These are phyloP conservation scores for Papilio machaon DNA, from an alignment of 1,140 invertebrate species.

Conservation along the genomic window DNA sequence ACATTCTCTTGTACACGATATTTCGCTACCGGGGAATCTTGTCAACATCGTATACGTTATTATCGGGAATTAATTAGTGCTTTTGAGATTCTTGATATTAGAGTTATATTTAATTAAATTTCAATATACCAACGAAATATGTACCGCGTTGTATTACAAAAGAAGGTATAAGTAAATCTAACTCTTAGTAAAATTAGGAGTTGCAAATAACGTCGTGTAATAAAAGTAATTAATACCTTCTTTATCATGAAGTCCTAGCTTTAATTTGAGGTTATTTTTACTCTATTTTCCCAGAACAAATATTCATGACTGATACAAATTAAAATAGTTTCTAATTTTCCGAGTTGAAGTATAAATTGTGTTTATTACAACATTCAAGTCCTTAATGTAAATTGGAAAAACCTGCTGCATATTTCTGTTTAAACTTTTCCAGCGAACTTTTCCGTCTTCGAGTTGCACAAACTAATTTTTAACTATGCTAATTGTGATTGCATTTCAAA, in stretches of 20 bases:
- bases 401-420: conserved; percentile 14
- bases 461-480: conserved; percentile 25
- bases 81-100: conserved; percentile 2
- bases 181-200: too few relatives aligned
- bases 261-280: too few relatives aligned
- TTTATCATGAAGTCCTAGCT: too few relatives aligned
- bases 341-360: neutral
- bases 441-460: conserved; percentile 23
- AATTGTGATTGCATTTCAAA: conserved; percentile 25
- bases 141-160: neutral
- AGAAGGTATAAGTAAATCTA: neutral
- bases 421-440: conserved; percentile 1
- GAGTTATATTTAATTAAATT: neutral
- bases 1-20: conserved; percentile 21
- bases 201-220: too few relatives aligned
- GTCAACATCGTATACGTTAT: conserved; percentile 9
- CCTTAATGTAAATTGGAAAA: conserved; percentile 11
- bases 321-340: neutral
- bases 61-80: conserved; percentile 21
- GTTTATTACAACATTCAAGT: conserved; percentile 13
- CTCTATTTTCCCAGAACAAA: too few relatives aligned
- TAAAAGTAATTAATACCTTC: too few relatives aligned
- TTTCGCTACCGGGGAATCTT: conserved; percentile 16
- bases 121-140: neutral
- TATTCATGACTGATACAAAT: neutral